These are phyloP conservation scores for Drosophila dunni DNA, from an alignment of 1,140 invertebrate species.

Conservation along the genomic window DNA sequence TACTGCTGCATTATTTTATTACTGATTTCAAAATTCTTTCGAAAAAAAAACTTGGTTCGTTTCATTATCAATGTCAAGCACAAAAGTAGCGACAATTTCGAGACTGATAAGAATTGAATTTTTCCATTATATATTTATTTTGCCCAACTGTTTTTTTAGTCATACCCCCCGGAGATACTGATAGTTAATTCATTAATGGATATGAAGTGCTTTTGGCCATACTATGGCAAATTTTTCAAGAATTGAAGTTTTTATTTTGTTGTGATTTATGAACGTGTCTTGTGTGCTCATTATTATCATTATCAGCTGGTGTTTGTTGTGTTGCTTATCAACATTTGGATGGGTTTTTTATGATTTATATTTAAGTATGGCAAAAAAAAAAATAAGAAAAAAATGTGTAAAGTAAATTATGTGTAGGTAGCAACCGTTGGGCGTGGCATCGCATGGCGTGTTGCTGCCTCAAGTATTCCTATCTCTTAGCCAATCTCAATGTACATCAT, in stretches of 20 bases:
- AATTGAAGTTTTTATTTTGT: not conserved
- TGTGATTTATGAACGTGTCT: constrained; percentile 7
- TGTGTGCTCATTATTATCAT: constrained; percentile 22
- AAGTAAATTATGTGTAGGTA: constrained; percentile 42
- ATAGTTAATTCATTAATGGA: constrained; percentile 62
- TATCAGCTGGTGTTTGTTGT: not conserved
- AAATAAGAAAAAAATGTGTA: constrained; percentile 26
- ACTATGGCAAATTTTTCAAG: not conserved
- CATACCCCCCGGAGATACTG: constrained; percentile 28
- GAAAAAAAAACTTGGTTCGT: constrained; percentile 16
- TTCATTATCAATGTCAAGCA: constrained; percentile 80
- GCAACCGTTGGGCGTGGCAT: constrained; percentile 43
- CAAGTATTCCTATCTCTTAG: constrained; percentile 6
- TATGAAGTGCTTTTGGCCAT: constrained; percentile 20
- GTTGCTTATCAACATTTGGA: constrained; percentile 14
- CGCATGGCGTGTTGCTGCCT: constrained; percentile 42
- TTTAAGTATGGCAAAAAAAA: constrained; percentile 50
- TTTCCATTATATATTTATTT: not conserved
- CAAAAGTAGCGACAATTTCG: constrained; percentile 34
- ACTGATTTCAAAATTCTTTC: constrained; percentile 11
- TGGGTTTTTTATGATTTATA: constrained; percentile 56
- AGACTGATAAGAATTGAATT: constrained; percentile 46
- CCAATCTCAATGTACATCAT: constrained; percentile 16
- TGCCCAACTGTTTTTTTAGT: not conserved
- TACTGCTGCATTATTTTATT: constrained; percentile 18